phyloP scores from a whole-genome alignment of 2,888 invertebrate genomes.

The Sarcophaga subvicina region DNA sequence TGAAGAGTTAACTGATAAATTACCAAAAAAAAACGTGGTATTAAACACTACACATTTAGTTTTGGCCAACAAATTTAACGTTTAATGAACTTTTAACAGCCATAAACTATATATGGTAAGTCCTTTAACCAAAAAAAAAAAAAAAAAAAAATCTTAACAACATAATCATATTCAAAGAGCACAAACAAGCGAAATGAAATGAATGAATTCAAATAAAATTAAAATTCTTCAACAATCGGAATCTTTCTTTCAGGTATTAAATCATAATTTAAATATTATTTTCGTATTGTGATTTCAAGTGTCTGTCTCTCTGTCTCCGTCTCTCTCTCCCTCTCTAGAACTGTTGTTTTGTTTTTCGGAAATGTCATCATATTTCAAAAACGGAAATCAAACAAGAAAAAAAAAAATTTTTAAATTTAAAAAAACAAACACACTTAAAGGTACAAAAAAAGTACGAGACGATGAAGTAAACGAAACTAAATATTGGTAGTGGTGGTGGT shows the following conservation, averaged over 20 bases:
- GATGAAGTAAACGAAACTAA: conserved; percentile 51
- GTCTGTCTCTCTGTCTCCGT: conserved; percentile 1
- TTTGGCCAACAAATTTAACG: conserved; percentile 51
- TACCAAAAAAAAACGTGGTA: not conserved
- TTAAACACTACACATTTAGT: not conserved
- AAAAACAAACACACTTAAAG: conserved; percentile 36
- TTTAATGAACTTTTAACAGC: conserved; percentile 65
- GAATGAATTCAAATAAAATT: conserved; percentile 40
- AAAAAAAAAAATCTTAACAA: conserved; percentile 42
- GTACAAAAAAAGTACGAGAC: conserved; percentile 19
- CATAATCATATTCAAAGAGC: conserved; percentile 54
- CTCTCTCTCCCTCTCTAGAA: not conserved
- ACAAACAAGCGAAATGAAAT: conserved; percentile 4
- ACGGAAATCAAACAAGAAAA: conserved; percentile 74
- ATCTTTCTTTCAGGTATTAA: conserved; percentile 61
- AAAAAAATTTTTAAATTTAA: not conserved
- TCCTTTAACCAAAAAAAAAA: conserved; percentile 22
- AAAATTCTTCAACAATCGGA: conserved; percentile 65
- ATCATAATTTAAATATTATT: conserved; percentile 60
- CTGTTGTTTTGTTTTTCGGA: conserved; percentile 72
- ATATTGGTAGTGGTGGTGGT: conserved; percentile 52
- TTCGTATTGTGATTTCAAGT: conserved; percentile 18
- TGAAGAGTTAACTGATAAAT: not conserved
- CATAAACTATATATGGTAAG: conserved; percentile 59
- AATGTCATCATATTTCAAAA: conserved; percentile 76